Evolutionary conservation across 2,113 vertebrate species (phyloP), one percentile per base, ranked within the genome.

Genomic region (Pseudopodoces humilis): DNA sequence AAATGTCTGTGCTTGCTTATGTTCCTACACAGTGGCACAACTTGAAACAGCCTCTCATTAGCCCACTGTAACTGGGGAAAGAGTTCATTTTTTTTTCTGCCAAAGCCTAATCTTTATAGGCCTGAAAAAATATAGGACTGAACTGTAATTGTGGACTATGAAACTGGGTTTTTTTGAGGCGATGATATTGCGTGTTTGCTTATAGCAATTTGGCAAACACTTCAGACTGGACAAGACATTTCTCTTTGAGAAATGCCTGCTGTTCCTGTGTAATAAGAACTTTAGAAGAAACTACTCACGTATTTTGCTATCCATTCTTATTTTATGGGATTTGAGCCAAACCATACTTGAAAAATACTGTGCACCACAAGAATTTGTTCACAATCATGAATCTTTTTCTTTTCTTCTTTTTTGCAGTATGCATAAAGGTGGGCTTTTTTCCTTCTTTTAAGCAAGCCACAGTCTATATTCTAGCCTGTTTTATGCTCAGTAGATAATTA

Each of bases 291-390:
- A 83, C 79, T 90, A 60, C 84, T 94, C 81, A 95, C 6, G 13
- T 76, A 94, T 89, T 94, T 95, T 85, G 80, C 84, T 83, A 72
- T 91, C 86, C 88, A 53, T 91, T 92, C 71, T 77, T 85, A 43
- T 92, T 94, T 90, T 59, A 65, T 41, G 60, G 79, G 67, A 67
- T 69, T 64, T 70, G 20, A 74, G 84, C 82, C 91, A 97, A 93
- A 83, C 78, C 75, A 39, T 76, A 59, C 82, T 92, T 82, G 70
- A 94, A 92, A 95, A 92, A 92, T 83, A 43, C 52, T 88, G 70
- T 2, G 7, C 23, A 69, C 74, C 93, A 67, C 94, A 95, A 92
- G 81, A 95, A 94, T 82, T 91, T 1, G 0, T 85, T 88, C 69
- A 85, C n/a, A 80, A 46, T 76, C 10, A 50, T 27, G 21, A 91